A percentile compares a stretch with the other conserved stretches of the same genome.
Evolutionary conservation across 2,113 vertebrate genomes (phyloP).

Genomic region (Calyptommatus sinebrachiatus): DNA sequence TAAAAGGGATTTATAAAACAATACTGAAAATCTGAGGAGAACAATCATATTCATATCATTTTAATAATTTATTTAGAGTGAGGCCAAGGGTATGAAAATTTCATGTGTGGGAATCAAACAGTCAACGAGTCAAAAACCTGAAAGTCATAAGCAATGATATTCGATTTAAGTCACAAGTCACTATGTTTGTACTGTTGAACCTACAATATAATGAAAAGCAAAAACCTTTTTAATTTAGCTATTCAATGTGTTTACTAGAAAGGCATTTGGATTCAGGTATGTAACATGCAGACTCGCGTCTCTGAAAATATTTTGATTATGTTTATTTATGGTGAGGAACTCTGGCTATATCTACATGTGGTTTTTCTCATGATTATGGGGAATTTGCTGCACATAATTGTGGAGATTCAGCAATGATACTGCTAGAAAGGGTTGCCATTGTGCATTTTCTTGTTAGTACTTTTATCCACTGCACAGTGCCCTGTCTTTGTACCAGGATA

Average conservation of each 20-base stretch:
- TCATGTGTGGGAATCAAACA: slow-evolving; percentile 70
- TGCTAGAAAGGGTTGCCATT: too few relatives aligned
- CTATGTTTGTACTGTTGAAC: slow-evolving; percentile 30
- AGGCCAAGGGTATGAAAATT: slow-evolving; percentile 77
- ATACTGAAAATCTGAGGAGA: slow-evolving; percentile 62
- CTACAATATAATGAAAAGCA: slow-evolving; percentile 40
- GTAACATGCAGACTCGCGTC: background rate
- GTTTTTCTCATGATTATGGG: too few relatives aligned
- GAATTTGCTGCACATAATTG: too few relatives aligned
- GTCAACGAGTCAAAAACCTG: slow-evolving; percentile 57
- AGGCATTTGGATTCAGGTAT: slow-evolving; percentile 25
- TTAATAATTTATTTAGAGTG: slow-evolving; percentile 77
- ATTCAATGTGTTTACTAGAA: background rate
- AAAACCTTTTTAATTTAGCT: slow-evolving; percentile 42
- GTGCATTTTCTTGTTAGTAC: too few relatives aligned
- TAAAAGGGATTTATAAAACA: slow-evolving; percentile 56
- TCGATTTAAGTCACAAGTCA: slow-evolving; percentile 51
- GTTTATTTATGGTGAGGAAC: background rate
- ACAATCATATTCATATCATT: slow-evolving; percentile 64
- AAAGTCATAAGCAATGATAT: slow-evolving; percentile 67
- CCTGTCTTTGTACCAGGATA: too few relatives aligned
- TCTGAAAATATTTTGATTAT: background rate
- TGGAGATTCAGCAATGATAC: too few relatives aligned
- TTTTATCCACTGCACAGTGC: too few relatives aligned
- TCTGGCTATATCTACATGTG: background rate